phyloP scores from a whole-genome alignment of 2,888 invertebrate genomes.

The Lepidocyrtoides sp. region DNA sequence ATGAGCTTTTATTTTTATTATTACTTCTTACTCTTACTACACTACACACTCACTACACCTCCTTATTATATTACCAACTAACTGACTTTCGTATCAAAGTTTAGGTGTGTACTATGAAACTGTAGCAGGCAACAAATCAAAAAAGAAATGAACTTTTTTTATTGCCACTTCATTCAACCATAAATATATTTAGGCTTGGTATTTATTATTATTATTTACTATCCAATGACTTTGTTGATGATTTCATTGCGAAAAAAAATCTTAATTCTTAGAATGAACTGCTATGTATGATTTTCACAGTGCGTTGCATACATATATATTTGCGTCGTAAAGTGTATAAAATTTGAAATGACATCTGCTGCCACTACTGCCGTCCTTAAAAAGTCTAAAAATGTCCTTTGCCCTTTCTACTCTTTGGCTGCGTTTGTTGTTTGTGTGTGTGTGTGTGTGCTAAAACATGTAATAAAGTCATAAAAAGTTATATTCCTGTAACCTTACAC shows the following conservation, averaged over 20 bases:
- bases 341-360: conserved; percentile 23
- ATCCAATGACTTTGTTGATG: background rate
- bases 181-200: background rate
- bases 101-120: background rate
- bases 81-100: no score
- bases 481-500: conserved; percentile 17
- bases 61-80: no score
- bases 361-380: background rate
- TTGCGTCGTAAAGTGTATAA: conserved; percentile 11
- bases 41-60: background rate
- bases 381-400: background rate
- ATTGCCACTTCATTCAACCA: background rate
- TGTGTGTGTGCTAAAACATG: background rate
- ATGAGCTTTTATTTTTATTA: conserved; percentile 34
- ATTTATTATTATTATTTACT: background rate
- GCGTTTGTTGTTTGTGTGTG: background rate
- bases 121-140: background rate
- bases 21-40: background rate
- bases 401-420: background rate
- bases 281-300: background rate
- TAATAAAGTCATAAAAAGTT: conserved; percentile 41
- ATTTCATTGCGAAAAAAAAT: conserved; percentile 4
- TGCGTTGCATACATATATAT: no score
- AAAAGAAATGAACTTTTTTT: background rate
- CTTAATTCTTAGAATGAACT: background rate